Conservation (phyloP, 2,113 vertebrate species). For the Numenius arquata region DNA sequence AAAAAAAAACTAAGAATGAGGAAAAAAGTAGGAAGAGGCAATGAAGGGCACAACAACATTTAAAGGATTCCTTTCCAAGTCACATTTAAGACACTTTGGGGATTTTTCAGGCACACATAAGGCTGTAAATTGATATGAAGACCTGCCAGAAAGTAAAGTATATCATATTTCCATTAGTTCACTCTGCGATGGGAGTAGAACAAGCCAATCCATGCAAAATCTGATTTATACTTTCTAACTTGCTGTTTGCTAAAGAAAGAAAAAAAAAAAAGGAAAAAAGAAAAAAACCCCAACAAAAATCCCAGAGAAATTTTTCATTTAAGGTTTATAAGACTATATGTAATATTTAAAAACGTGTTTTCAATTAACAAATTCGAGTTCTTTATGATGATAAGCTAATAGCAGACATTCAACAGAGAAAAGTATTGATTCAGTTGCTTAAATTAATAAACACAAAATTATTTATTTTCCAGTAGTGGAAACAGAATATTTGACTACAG, state of each 20-base stretch:
- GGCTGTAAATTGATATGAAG: background rate
- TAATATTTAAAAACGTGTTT: background rate
- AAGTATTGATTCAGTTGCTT: slow-evolving; percentile 49
- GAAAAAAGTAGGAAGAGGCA: background rate
- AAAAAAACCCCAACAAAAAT: background rate
- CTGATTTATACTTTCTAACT: background rate
- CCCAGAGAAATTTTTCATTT: background rate
- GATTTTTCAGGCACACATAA: background rate
- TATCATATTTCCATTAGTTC: background rate
- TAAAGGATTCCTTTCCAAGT: background rate
- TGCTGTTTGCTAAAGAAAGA: background rate
- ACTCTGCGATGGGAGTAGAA: background rate
- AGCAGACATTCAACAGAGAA: slow-evolving; percentile 7
- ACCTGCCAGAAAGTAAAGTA: background rate
- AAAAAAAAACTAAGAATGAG: background rate
- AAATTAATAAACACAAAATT: slow-evolving; percentile 41
- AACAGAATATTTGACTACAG: slow-evolving; percentile 43
- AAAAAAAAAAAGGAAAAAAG: background rate
- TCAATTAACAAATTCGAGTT: background rate
- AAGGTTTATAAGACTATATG: background rate
- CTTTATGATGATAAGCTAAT: slow-evolving; percentile 35
- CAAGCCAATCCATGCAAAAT: background rate
- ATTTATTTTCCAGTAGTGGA: slow-evolving; percentile 50
- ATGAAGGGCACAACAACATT: background rate
- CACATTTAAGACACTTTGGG: background rate